Evolutionary conservation across 2,113 vertebrate species (phyloP).

Genomic region (Microtus oregoni): DNA sequence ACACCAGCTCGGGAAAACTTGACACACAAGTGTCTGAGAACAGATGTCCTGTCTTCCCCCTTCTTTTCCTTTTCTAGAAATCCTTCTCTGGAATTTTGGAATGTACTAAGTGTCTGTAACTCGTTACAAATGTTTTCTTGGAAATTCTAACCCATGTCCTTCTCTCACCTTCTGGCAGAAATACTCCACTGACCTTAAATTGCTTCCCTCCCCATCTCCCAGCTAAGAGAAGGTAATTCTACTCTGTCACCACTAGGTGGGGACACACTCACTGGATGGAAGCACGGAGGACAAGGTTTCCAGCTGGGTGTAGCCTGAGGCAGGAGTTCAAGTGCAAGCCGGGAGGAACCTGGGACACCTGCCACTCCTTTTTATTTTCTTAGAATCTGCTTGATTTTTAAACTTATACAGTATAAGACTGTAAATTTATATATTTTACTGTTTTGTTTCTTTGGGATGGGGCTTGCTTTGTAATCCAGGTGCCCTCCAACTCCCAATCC

Average conservation of each 20-base stretch:
- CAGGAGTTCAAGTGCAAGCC: not conserved
- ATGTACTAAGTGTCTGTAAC: not conserved
- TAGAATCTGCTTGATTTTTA: not conserved
- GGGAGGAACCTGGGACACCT: not conserved
- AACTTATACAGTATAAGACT: not conserved
- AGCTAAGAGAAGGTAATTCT: not conserved
- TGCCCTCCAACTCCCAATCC: not conserved
- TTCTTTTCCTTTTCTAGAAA: not conserved
- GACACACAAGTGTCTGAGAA: not conserved
- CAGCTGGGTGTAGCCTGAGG: no score
- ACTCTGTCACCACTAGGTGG: not conserved
- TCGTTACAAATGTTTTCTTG: not conserved
- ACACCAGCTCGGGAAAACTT: not conserved
- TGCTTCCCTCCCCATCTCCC: not conserved
- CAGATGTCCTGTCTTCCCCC: not conserved
- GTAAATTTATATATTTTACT: not conserved
- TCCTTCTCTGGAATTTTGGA: not conserved
- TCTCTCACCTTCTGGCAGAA: not conserved
- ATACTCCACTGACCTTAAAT: not conserved
- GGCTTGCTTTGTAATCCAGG: not conserved
- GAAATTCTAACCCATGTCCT: not conserved
- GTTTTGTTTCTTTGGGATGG: not conserved
- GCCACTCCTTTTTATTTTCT: not conserved
- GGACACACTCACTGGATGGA: rapidly evolving
- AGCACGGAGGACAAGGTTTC: not conserved